phyloP scores from a whole-genome alignment of 2,888 invertebrate species.

The Isoperla grammatica region DNA sequence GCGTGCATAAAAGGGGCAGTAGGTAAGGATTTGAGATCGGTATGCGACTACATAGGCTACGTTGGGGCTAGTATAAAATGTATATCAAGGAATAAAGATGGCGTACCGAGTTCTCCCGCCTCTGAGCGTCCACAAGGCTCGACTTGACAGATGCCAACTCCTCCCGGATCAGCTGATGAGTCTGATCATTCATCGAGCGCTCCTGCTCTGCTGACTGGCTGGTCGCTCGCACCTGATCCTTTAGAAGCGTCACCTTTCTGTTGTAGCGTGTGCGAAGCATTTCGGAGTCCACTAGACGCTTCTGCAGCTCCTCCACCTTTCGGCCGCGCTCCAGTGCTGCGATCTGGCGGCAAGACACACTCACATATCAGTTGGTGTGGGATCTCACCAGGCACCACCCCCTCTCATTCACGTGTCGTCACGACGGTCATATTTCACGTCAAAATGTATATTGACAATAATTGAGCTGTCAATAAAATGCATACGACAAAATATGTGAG shows the following conservation, averaged over 20 bases:
- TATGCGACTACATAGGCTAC: too few relatives aligned
- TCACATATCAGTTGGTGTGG: too few relatives aligned
- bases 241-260: conserved; percentile 63
- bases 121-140: conserved; percentile 64
- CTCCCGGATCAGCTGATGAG: conserved; percentile 63
- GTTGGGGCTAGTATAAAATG: too few relatives aligned
- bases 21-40: too few relatives aligned
- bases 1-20: too few relatives aligned
- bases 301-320: conserved; percentile 77
- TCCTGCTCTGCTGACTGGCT: conserved; percentile 65
- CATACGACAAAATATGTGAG: too few relatives aligned
- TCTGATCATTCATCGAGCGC: conserved; percentile 62
- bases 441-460: too few relatives aligned
- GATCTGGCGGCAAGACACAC: conserved; percentile 51
- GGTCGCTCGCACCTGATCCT: conserved; percentile 63
- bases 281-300: conserved; percentile 74
- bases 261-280: conserved; percentile 67
- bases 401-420: too few relatives aligned
- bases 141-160: conserved; percentile 71
- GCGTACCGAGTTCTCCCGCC: conserved; percentile 63
- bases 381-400: too few relatives aligned
- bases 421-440: too few relatives aligned
- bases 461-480: too few relatives aligned
- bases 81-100: too few relatives aligned
- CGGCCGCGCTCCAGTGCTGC: conserved; percentile 75